A percentile compares a stretch with the other conserved stretches of the same genome.
Evolutionary conservation across 2,797 vertebrate species (phyloP).

Genomic region (Hoplostethus atlanticus): DNA sequence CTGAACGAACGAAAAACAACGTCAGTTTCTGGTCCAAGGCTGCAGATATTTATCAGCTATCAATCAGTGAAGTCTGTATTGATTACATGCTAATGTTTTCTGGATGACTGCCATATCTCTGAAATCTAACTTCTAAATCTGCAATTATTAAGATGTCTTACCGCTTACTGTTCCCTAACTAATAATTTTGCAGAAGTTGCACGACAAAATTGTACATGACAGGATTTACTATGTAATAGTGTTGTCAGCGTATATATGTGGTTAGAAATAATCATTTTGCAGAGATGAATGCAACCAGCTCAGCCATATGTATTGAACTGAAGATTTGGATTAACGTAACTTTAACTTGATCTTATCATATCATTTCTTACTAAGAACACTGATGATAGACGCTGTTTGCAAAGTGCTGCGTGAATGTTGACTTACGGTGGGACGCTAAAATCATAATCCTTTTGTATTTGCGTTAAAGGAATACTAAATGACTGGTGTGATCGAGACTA

Average conservation of each 20-base stretch:
- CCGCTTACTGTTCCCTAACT: not conserved
- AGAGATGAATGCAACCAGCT: not conserved
- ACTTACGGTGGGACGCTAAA: conserved; percentile 48
- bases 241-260: too few relatives aligned
- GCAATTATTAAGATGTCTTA: not conserved
- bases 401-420: conserved; percentile 40
- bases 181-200: not conserved
- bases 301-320: too few relatives aligned
- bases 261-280: not conserved
- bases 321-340: not conserved
- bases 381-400: conserved; percentile 21
- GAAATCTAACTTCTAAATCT: not conserved
- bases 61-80: conserved; percentile 7
- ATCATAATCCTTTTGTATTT: conserved; percentile 50
- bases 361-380: not conserved
- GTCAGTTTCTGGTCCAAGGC: conserved; percentile 21
- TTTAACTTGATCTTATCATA: not conserved
- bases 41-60: not conserved
- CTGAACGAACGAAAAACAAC: conserved; percentile 47
- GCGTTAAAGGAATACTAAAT: conserved; percentile 16
- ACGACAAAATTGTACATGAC: too few relatives aligned
- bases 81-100: conserved; percentile 8
- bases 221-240: too few relatives aligned
- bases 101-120: not conserved
- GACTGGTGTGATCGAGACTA: conserved; percentile 22